A percentile compares a stretch with the other conserved stretches of the same genome.
phyloP scores from a whole-genome alignment of 2,113 vertebrate species.

The Nannobrachium achirus region DNA sequence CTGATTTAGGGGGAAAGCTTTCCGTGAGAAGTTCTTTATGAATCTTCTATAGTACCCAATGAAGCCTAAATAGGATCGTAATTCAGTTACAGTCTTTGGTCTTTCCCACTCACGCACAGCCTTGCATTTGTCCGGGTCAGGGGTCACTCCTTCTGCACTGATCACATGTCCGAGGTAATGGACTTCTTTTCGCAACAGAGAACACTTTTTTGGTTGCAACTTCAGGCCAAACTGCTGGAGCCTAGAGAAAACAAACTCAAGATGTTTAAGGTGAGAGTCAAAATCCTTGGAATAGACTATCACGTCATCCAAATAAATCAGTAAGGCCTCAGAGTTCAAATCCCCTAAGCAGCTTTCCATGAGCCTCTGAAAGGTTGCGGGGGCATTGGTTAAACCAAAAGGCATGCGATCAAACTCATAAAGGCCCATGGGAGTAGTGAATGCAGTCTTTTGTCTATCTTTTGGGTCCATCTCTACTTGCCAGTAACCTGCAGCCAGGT shows the following conservation, averaged over 20 bases:
- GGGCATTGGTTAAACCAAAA: no score
- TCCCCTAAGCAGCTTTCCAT: constrained; percentile 10
- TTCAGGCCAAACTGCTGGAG: constrained; percentile 4
- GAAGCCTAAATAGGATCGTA: not conserved
- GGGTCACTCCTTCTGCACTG: not conserved
- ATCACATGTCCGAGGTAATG: not conserved
- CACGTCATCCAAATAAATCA: constrained; percentile 10
- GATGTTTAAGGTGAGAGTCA: not conserved
- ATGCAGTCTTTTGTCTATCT: constrained; percentile 8
- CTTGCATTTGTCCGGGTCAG: not conserved
- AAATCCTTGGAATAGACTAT: constrained; percentile 7
- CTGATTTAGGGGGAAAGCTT: not conserved
- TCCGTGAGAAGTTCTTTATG: not conserved
- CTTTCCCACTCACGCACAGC: not conserved
- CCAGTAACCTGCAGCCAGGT: not conserved
- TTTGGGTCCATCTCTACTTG: not conserved
- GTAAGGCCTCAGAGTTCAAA: not conserved
- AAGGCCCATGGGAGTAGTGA: constrained; percentile 6
- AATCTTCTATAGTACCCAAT: no score
- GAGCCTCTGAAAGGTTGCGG: not conserved
- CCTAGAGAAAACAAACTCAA: not conserved
- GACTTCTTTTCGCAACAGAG: not conserved
- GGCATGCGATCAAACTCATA: constrained; percentile 6
- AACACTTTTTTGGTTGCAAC: constrained; percentile 4
- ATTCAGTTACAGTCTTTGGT: not conserved